These are phyloP conservation scores for Crotalus viridis DNA, from an alignment of 2,113 vertebrate genomes.

Conservation along the genomic window DNA sequence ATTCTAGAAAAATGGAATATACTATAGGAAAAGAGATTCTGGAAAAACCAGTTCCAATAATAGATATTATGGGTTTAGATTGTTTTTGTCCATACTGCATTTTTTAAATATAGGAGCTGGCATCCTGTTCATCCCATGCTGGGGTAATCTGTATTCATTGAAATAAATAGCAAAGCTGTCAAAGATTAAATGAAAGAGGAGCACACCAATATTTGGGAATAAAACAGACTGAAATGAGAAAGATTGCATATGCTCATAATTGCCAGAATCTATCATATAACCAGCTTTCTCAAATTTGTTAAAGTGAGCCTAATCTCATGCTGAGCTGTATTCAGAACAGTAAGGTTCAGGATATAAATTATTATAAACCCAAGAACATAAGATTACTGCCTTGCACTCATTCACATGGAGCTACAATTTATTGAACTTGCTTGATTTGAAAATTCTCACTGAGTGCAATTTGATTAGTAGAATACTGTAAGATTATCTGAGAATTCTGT, in stretches of 20 bases:
- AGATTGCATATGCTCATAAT: neutral
- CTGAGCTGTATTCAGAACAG: neutral
- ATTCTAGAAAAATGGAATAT: neutral
- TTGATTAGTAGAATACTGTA: neutral
- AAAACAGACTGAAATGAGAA: neutral
- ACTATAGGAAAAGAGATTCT: neutral
- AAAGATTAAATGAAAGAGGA: neutral
- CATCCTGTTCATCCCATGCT: neutral
- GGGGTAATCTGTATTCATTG: neutral
- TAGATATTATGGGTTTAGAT: neutral
- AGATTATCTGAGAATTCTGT: neutral
- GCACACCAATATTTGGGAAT: neutral
- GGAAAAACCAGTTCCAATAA: neutral
- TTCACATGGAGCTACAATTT: neutral
- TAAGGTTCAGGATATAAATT: neutral
- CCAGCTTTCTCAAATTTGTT: neutral
- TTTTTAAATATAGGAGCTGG: neutral
- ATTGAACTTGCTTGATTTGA: neutral
- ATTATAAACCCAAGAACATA: neutral
- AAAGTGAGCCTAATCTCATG: neutral
- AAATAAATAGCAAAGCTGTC: neutral
- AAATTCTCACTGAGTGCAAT: neutral
- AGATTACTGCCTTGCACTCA: neutral
- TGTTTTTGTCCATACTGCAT: neutral
- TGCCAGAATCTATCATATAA: neutral